These are phyloP conservation scores for Gallinago paraguaiae DNA, from an alignment of 2,113 vertebrate species.

Conservation along the genomic window DNA sequence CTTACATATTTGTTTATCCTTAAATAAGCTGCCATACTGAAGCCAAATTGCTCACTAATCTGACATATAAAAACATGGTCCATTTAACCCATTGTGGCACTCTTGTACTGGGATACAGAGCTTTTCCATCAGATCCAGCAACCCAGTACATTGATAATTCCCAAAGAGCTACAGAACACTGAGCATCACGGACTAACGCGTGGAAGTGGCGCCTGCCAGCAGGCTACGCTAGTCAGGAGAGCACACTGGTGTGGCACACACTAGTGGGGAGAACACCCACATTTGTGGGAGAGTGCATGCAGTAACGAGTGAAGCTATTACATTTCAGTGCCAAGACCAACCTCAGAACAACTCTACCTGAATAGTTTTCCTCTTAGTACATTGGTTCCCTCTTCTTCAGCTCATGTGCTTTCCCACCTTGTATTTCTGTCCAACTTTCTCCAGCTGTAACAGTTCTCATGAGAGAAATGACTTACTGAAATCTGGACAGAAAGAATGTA, in stretches of 20 bases:
- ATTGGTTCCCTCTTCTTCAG: not conserved
- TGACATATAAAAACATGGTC: not conserved
- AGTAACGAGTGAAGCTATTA: not conserved
- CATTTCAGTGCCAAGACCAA: not conserved
- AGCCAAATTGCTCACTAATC: not conserved
- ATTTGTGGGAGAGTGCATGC: too few relatives aligned
- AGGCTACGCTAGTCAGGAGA: not conserved
- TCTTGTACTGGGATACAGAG: not conserved
- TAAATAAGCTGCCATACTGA: not conserved
- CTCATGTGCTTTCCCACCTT: not conserved
- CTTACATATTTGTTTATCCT: not conserved
- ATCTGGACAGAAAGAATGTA: not conserved
- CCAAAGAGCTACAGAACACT: not conserved
- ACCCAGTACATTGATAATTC: not conserved
- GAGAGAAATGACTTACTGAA: not conserved
- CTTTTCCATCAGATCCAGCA: not conserved
- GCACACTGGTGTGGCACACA: fast-evolving
- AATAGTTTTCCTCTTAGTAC: not conserved
- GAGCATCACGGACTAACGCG: not conserved
- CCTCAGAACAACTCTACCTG: not conserved
- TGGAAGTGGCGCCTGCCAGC: not conserved
- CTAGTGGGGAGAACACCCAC: not conserved
- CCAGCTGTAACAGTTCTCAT: not conserved
- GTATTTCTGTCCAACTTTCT: not conserved
- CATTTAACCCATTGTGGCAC: not conserved